These are phyloP conservation scores for Microtus richardsoni DNA, from an alignment of 2,113 vertebrate genomes.

Conservation along the genomic window DNA sequence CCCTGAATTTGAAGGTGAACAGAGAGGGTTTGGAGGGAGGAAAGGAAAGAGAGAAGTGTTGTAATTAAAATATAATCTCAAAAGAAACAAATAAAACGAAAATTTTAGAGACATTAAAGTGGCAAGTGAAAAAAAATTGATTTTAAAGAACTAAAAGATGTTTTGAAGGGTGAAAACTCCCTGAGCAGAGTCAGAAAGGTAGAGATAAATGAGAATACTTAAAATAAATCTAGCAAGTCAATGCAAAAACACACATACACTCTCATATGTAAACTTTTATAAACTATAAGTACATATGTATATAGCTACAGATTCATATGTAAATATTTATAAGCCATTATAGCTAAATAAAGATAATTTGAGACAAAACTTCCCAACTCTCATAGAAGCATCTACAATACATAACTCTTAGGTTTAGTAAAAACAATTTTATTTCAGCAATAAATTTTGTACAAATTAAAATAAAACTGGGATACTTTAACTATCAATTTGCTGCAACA, in stretches of 20 bases:
- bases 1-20: neutral
- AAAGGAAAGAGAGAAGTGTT: neutral
- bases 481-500: conserved; percentile 14
- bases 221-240: neutral
- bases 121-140: neutral
- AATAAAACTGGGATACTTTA: conserved; percentile 12
- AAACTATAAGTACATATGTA: neutral
- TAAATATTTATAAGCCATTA: neutral
- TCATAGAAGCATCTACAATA: neutral
- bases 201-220: neutral
- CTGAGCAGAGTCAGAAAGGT: conserved; percentile 14
- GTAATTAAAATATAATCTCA: neutral
- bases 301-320: neutral
- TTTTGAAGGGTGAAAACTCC: neutral
- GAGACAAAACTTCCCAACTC: neutral
- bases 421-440: neutral
- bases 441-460: neutral
- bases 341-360: neutral
- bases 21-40: neutral
- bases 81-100: neutral
- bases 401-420: neutral
- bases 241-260: neutral
- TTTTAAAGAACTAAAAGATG: neutral
- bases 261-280: neutral
- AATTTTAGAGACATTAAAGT: neutral